Evolutionary conservation across 2,888 invertebrate genomes (phyloP), one percentile per base, ranked within the genome.

Genomic region (Hetaerina titia): DNA sequence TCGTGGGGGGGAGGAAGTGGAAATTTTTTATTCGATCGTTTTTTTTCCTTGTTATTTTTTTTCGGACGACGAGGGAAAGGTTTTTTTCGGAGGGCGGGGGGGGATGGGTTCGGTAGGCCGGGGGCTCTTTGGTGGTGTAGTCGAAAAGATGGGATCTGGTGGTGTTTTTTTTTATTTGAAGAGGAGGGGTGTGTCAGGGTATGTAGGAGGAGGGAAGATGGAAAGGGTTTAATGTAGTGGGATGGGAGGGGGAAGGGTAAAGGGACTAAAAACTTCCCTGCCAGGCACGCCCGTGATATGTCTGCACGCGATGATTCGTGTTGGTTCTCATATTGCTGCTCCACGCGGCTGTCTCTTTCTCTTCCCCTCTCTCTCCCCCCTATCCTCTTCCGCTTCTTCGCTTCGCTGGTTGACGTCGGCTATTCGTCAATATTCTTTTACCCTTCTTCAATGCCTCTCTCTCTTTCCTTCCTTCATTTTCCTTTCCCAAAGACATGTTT

Each of bases 231-330:
- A 89, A 89, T 81, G 81, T 81, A 31, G 25, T 31, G 31, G 81
- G 31, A n/a, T n/a, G 88, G 89, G 45, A 56, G 69, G 69, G 22
- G 56, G 56, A 45, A 22, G 56, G 88, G 45, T 17, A 88, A 69
- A 69, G 69, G 69, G 69, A 22, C 81, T 81, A 31, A 22, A 81
- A 89, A 89, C 89, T 89, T 89, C 69, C 56, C 92, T 74, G 69
- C 69, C 92, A 92, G 92, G 92, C 92, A 92, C 92, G 92, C 92
- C 92, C 92, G 92, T 92, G 92, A 92, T 69, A 92, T n/a, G 92
- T 64, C 92, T 69, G 69, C 92, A 92, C 92, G 92, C 92, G 92
- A 92, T 69, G 45, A 45, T 92, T 92, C 92, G 92, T 92, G 92
- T 19, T 69, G 58, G 57, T 22, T n/a, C 89, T 57, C 89, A 89